These are phyloP conservation scores for Lepus timidus DNA, from an alignment of 2,113 vertebrate genomes.

Conservation along the genomic window DNA sequence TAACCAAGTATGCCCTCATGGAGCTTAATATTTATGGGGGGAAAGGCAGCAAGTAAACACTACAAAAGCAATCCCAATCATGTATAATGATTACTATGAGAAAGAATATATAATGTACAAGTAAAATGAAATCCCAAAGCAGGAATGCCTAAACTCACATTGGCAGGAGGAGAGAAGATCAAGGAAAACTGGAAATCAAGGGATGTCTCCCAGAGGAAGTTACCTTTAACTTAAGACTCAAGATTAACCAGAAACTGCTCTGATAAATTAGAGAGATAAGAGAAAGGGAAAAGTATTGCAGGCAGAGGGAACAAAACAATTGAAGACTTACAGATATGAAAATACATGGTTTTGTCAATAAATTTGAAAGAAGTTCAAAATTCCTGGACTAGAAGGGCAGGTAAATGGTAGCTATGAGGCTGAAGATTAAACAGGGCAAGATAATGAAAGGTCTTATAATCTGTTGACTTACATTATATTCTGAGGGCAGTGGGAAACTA, in stretches of 20 bases:
- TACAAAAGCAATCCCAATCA: conserved; percentile 39
- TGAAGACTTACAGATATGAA: neutral
- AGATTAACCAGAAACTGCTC: neutral
- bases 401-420: neutral
- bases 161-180: neutral
- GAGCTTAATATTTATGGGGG: conserved; percentile 13
- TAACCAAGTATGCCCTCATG: neutral
- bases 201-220: neutral
- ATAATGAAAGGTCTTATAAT: neutral
- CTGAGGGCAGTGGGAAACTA: neutral
- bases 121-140: conserved; percentile 34
- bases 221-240: conserved; percentile 36
- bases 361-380: conserved; percentile 36
- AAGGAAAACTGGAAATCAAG: conserved; percentile 15
- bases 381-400: neutral
- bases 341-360: neutral
- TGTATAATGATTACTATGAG: conserved; percentile 23
- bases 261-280: neutral
- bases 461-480: neutral
- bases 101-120: conserved; percentile 15
- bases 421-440: neutral
- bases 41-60: neutral
- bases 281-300: neutral
- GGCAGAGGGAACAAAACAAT: neutral
- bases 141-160: conserved; percentile 35